Evolutionary conservation across 2,113 vertebrate genomes (phyloP), one percentile per base, ranked within the genome.

Genomic region (Promerops cafer): DNA sequence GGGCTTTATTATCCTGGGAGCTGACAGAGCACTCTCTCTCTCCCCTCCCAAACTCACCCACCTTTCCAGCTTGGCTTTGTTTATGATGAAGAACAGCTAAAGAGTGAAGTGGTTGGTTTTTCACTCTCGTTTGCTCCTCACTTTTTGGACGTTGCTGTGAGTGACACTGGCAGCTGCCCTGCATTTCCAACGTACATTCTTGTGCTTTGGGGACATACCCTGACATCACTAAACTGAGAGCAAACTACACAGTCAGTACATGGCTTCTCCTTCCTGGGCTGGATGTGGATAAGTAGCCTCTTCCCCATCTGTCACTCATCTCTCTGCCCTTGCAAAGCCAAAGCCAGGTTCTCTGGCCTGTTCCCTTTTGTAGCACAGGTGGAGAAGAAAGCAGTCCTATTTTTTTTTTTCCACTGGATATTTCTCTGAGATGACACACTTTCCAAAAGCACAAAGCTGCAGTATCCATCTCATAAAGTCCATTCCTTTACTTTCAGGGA

Each of bases 81-180:
- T 56, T 49, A 16, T 44, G 49, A 24, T 56, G 24, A 74, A 74
- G n/a, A 60, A 50, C 12, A 42, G 9, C 54, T 78, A 63, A 83
- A 79, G 30, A 83, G 11, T 40, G 80, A 82, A 64, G 11, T 1
- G 1, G 24, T 39, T 21, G 30, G 8, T 16, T 2, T 2, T 19
- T 76, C 63, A 16, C 44, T 79, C 24, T 75, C 4, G 1, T 11
- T 69, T 74, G 33, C 57, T 71, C n/a, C 77, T 92, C 57, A 20
- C 27, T 35, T 64, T 39, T 44, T 37, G n/a, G 30, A 24, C 2
- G 1, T 56, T 56, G 33, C n/a, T 1, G 0, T 33, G 27, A 80
- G 37, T 18, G 31, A 66, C 42, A 27, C 17, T 21, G 57, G 50
- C 17, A 68, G 28, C 45, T 50, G 42, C 45, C n/a, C 45, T 37